Percentiles rank a stretch among this genome's conserved stretches.
These are phyloP conservation scores for Hydraecia micacea DNA, from an alignment of 2,888 invertebrate genomes.

Conservation along the genomic window DNA sequence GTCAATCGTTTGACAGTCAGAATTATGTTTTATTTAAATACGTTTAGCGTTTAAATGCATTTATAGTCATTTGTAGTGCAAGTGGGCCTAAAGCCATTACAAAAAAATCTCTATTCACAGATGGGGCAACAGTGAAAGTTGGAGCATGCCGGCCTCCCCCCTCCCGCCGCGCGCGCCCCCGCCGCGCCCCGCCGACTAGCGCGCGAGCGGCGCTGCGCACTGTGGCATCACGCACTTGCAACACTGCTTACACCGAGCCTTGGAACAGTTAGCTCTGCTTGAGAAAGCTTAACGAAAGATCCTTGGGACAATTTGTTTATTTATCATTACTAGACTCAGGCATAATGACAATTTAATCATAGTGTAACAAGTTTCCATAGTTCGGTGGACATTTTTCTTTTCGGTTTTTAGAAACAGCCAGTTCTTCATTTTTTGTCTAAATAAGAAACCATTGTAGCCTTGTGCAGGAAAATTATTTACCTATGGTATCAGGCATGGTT, in stretches of 20 bases:
- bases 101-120: slow-evolving; percentile 62
- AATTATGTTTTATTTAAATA: neutral
- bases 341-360: neutral
- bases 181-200: slow-evolving; percentile 85
- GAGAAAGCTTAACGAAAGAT: neutral
- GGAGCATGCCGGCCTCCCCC: slow-evolving; percentile 89
- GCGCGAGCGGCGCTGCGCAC: slow-evolving; percentile 35
- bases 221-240: slow-evolving; percentile 39
- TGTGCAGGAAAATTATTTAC: slow-evolving; percentile 15
- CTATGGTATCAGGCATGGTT: neutral
- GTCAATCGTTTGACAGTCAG: neutral
- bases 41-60: neutral
- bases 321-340: neutral
- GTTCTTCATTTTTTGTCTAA: neutral
- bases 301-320: neutral
- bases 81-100: neutral
- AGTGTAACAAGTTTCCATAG: neutral
- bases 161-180: slow-evolving; percentile 88
- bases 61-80: neutral
- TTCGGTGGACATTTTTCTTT: too few relatives aligned
- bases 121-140: slow-evolving; percentile 87
- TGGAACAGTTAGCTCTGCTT: slow-evolving; percentile 34
- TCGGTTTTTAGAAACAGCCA: neutral
- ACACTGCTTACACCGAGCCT: slow-evolving; percentile 21
- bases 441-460: neutral